Evolutionary conservation across 1,140 invertebrate species (phyloP).

Genomic region (Tachypleus tridentatus): DNA sequence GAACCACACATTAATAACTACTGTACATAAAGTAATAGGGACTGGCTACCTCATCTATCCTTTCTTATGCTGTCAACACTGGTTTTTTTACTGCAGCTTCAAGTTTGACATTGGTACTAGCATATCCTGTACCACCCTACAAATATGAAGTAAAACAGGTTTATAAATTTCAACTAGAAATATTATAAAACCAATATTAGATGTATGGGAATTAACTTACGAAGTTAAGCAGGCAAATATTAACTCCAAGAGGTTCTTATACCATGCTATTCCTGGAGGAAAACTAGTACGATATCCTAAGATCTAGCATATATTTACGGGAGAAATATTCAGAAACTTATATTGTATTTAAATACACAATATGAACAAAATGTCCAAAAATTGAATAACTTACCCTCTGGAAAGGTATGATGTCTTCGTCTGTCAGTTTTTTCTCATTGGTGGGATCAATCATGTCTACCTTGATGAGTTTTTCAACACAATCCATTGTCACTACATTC

Average conservation of each 20-base stretch:
- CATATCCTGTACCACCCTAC: constrained; percentile 84
- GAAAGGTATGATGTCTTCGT: constrained; percentile 84
- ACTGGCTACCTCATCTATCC: no score
- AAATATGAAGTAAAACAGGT: no score
- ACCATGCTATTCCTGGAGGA: constrained; percentile 27
- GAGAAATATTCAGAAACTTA: not conserved
- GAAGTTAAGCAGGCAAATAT: no score
- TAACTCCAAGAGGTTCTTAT: constrained; percentile 27
- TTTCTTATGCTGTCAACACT: constrained; percentile 60
- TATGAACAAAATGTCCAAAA: constrained; percentile 11
- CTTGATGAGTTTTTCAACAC: constrained; percentile 89
- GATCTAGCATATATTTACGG: not conserved
- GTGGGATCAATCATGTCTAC: constrained; percentile 96
- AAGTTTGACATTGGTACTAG: constrained; percentile 68
- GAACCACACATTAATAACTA: no score
- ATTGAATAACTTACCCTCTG: constrained; percentile 54
- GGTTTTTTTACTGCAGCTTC: constrained; percentile 74
- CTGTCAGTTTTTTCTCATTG: constrained; percentile 69
- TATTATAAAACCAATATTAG: no score
- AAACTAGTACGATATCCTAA: constrained; percentile 19
- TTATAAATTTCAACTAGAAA: no score
- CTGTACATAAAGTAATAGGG: no score
- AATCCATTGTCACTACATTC: constrained; percentile 92
- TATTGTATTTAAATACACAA: constrained; percentile 18
- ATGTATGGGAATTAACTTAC: no score